A percentile compares a stretch with the other conserved stretches of the same genome.
Evolutionary conservation across 1,140 invertebrate species (phyloP).

Genomic region (Dendrolimus kikuchii): DNA sequence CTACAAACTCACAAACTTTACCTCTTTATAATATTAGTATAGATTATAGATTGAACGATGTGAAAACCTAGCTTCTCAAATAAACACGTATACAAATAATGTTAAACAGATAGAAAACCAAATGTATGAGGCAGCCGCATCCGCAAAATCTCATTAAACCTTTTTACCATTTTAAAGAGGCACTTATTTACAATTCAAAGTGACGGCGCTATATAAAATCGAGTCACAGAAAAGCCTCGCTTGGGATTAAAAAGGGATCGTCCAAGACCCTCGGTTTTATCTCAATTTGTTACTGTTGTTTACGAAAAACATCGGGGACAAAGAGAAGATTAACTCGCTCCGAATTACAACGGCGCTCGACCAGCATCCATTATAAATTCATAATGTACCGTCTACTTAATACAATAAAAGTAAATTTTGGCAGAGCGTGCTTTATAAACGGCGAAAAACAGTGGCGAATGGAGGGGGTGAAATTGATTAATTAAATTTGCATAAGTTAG

Average conservation of each 20-base stretch:
- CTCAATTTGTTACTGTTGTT: slow-evolving; percentile 44
- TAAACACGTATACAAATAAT: too few species aligned
- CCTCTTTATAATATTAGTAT: too few species aligned
- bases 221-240: slow-evolving; percentile 23
- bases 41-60: too few species aligned
- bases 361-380: slow-evolving; percentile 27
- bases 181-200: slow-evolving; percentile 36
- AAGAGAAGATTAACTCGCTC: slow-evolving; percentile 28
- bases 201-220: slow-evolving; percentile 25
- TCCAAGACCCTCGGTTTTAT: slow-evolving; percentile 42
- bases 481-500: slow-evolving; percentile 68
- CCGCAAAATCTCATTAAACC: slow-evolving; percentile 19
- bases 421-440: slow-evolving; percentile 21
- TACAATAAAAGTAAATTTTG: slow-evolving; percentile 17
- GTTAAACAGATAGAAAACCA: slow-evolving; percentile 1
- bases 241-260: slow-evolving; percentile 46
- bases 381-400: slow-evolving; percentile 15
- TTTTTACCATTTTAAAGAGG: slow-evolving; percentile 18
- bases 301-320: slow-evolving; percentile 34
- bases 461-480: slow-evolving; percentile 61
- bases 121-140: background rate
- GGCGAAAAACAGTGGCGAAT: slow-evolving; percentile 24
- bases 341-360: slow-evolving; percentile 20
- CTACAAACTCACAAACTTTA: too few species aligned
- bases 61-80: too few species aligned